Conservation (phyloP, 2,113 vertebrate genomes). For the Albula glossodonta region DNA sequence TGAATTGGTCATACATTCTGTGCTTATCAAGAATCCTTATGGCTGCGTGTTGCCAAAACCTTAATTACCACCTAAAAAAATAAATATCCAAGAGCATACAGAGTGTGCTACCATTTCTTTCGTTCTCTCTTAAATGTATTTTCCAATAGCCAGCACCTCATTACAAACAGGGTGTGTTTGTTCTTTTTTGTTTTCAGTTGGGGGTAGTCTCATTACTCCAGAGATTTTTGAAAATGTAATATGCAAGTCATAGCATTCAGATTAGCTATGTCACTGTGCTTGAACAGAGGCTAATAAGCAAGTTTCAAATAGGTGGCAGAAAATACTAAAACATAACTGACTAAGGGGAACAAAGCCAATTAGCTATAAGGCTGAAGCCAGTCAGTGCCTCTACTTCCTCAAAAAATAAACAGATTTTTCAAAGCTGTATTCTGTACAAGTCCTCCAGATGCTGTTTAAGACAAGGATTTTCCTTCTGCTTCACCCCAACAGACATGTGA, state of each 20-base stretch:
- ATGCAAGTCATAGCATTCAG: slow-evolving; percentile 54
- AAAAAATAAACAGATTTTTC: slow-evolving; percentile 23
- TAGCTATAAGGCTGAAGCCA: slow-evolving; percentile 21
- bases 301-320: slow-evolving; percentile 39
- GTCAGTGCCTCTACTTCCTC: slow-evolving; percentile 26
- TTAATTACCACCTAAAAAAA: too few relatives aligned
- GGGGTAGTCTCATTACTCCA: too few relatives aligned
- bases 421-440: slow-evolving; percentile 34
- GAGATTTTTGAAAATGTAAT: slow-evolving; percentile 24
- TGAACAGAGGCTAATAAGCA: slow-evolving; percentile 40
- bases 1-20: too few relatives aligned
- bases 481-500: neutral
- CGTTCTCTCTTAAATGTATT: too few relatives aligned
- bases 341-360: slow-evolving; percentile 36
- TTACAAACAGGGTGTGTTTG: too few relatives aligned
- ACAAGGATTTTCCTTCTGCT: neutral
- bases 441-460: slow-evolving; percentile 12
- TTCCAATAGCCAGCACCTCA: too few relatives aligned
- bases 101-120: too few relatives aligned
- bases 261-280: slow-evolving; percentile 40
- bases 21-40: too few relatives aligned
- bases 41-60: too few relatives aligned
- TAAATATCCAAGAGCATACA: too few relatives aligned
- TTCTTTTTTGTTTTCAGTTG: too few relatives aligned
- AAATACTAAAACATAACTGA: slow-evolving; percentile 30